A percentile compares a stretch with the other conserved stretches of the same genome.
Evolutionary conservation across 2,113 vertebrate genomes (phyloP).

Genomic region (Craseonycteris thonglongyai): DNA sequence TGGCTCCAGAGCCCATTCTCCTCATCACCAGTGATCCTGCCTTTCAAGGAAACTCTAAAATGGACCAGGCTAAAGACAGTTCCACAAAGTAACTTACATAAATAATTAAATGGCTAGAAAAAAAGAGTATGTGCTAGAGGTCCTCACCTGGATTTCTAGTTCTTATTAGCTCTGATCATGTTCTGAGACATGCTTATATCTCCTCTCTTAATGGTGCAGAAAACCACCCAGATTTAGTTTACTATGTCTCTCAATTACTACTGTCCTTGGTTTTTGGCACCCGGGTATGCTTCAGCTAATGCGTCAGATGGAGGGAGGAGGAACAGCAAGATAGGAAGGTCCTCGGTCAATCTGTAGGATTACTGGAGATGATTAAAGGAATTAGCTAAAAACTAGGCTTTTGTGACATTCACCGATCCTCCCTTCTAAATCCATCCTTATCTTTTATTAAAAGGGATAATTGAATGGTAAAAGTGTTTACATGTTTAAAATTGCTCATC

Average conservation of each 20-base stretch:
- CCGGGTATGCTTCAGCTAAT: background rate
- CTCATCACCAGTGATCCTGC: background rate
- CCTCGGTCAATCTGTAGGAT: background rate
- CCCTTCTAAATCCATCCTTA: constrained; percentile 1
- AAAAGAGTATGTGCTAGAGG: background rate
- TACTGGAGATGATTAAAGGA: background rate
- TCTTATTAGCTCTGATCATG: background rate
- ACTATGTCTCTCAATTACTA: background rate
- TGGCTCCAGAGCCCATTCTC: background rate
- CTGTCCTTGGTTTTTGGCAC: background rate
- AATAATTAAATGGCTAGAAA: background rate
- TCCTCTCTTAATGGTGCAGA: background rate
- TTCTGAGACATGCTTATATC: background rate
- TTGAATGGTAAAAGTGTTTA: background rate
- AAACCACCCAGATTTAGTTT: background rate
- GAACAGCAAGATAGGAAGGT: background rate
- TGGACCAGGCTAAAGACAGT: background rate
- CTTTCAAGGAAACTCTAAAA: background rate
- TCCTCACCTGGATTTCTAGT: background rate
- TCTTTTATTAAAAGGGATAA: constrained; percentile 3
- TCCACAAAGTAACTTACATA: background rate
- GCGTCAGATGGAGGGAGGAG: background rate
- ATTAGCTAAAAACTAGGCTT: constrained; percentile 20
- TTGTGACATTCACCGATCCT: background rate
- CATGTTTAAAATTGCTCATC: background rate